Conservation (phyloP, 1,140 invertebrate species). For the Drosophila albomicans region DNA sequence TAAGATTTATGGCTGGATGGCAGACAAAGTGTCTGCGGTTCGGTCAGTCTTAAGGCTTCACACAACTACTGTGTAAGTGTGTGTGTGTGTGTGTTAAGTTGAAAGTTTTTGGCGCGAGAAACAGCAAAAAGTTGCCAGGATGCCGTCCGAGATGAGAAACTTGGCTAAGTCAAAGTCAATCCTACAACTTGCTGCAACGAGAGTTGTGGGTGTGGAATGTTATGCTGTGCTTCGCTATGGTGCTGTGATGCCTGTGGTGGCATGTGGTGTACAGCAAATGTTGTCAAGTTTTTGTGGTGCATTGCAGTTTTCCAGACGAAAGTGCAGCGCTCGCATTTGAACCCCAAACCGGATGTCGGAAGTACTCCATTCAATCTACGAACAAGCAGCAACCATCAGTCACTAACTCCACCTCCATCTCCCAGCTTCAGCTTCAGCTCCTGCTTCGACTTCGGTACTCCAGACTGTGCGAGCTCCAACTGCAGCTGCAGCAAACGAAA, state of each 20-base stretch:
- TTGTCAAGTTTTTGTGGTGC: slow-evolving; percentile 60
- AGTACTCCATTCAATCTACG: slow-evolving; percentile 82
- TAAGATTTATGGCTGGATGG: slow-evolving; percentile 76
- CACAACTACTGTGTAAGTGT: not conserved
- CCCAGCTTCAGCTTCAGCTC: slow-evolving; percentile 9
- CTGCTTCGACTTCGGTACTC: not conserved
- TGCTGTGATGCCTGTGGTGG: not conserved
- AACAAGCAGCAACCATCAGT: slow-evolving; percentile 59
- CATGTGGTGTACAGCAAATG: slow-evolving; percentile 21
- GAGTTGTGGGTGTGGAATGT: not conserved
- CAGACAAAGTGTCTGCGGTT: slow-evolving; percentile 84
- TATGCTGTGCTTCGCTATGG: not conserved
- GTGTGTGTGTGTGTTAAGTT: slow-evolving; percentile 10
- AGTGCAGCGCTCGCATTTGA: slow-evolving; percentile 69
- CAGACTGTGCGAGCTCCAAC: slow-evolving; percentile 7
- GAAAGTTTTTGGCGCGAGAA: slow-evolving; percentile 34
- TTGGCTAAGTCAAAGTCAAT: slow-evolving; percentile 65
- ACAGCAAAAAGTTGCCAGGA: slow-evolving; percentile 37
- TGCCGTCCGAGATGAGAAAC: slow-evolving; percentile 42
- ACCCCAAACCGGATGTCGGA: slow-evolving; percentile 69
- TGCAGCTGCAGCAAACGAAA: slow-evolving; percentile 57
- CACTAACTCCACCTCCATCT: not conserved
- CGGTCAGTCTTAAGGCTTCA: slow-evolving; percentile 60
- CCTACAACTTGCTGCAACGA: not conserved
- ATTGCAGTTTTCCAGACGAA: slow-evolving; percentile 72